A percentile compares a stretch with the other conserved stretches of the same genome.
Conservation (phyloP, 2,888 invertebrate species). For the Melipona bicolor region DNA sequence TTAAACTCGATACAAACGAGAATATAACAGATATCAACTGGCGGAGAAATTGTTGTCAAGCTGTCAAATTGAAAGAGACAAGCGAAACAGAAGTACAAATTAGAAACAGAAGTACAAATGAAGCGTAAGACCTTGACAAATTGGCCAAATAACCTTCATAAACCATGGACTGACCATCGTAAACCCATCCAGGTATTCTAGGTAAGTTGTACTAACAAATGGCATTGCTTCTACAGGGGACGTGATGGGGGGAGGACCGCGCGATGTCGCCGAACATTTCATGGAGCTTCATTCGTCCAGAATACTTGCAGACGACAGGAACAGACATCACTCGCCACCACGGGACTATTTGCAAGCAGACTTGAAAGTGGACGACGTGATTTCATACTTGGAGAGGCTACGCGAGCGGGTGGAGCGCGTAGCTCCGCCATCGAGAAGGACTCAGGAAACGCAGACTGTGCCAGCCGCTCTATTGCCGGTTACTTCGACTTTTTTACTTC, state of each 20-base stretch:
- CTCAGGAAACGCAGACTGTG: constrained; percentile 82
- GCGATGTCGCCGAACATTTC: constrained; percentile 82
- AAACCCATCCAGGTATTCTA: not conserved
- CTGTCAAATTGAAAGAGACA: too few species aligned
- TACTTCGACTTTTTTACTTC: constrained; percentile 79
- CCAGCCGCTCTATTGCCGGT: constrained; percentile 77
- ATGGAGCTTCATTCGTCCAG: constrained; percentile 80
- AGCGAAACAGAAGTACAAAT: too few species aligned
- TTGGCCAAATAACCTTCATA: too few species aligned
- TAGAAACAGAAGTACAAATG: too few species aligned
- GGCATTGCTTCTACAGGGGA: constrained; percentile 73
- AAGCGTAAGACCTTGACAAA: too few species aligned
- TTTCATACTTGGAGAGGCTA: constrained; percentile 79
- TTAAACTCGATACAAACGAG: too few species aligned
- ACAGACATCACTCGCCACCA: constrained; percentile 74
- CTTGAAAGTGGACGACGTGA: constrained; percentile 79
- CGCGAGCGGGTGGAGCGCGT: constrained; percentile 80
- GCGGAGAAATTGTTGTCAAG: too few species aligned
- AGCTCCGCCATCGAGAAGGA: constrained; percentile 80
- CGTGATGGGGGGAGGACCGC: constrained; percentile 79
- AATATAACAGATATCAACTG: too few species aligned
- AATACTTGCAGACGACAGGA: constrained; percentile 76
- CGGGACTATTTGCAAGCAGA: constrained; percentile 79
- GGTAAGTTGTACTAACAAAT: not conserved
- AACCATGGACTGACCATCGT: too few species aligned